Evolutionary conservation across 2,797 vertebrate genomes (phyloP).

Genomic region (Rhabdomys pumilio): DNA sequence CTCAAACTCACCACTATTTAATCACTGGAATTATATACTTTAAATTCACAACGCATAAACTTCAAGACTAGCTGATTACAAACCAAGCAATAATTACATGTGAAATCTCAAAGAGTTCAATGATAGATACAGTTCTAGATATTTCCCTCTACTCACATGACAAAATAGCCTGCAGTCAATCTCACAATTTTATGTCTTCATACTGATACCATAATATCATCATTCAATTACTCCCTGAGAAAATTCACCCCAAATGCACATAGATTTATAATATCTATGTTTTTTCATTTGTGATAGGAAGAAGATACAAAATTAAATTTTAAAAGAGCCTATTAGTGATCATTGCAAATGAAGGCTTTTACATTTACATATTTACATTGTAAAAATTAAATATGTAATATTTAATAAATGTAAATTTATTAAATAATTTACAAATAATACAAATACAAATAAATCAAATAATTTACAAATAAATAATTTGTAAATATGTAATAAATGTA

Average conservation of each 20-base stretch:
- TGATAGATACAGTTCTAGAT: neutral
- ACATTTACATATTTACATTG: neutral
- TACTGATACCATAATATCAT: neutral
- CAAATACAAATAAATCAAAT: too few relatives aligned
- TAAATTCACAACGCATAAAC: neutral
- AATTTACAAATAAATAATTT: too few relatives aligned
- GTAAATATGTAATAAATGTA: neutral
- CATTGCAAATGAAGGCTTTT: neutral
- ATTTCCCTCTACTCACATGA: neutral
- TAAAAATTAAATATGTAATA: neutral
- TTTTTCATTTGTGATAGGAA: neutral
- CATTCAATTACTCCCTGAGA: neutral
- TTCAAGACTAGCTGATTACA: neutral
- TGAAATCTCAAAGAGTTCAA: neutral
- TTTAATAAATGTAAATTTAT: conserved; percentile 8
- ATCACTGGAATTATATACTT: neutral
- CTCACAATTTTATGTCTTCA: neutral
- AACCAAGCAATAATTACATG: neutral
- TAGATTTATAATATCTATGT: neutral
- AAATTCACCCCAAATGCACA: neutral
- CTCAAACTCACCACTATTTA: conserved; percentile 13
- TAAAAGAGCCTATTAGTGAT: neutral
- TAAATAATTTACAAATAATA: too few relatives aligned
- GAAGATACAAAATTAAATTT: neutral
- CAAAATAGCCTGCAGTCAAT: neutral